A percentile compares a stretch with the other conserved stretches of the same genome.
These are phyloP conservation scores for Macropus fuliginosus DNA, from an alignment of 2,797 vertebrate species.

Conservation along the genomic window DNA sequence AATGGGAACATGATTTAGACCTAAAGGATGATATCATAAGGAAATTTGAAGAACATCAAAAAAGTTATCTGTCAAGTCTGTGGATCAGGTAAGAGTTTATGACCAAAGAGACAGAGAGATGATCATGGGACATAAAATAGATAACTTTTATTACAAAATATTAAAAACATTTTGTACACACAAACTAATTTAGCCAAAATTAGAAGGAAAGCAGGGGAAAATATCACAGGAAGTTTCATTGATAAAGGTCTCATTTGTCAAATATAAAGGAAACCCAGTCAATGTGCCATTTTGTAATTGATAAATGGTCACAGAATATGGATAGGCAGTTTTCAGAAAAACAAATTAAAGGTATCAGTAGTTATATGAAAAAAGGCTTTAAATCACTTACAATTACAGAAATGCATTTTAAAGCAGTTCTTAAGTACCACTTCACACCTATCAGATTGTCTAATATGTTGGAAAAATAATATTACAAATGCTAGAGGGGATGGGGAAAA, in stretches of 20 bases:
- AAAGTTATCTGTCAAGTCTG: neutral
- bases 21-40: neutral
- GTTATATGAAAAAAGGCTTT: neutral
- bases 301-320: too few species aligned
- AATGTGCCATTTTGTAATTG: too few species aligned
- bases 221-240: too few species aligned
- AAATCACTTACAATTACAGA: neutral
- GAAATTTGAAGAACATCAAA: neutral
- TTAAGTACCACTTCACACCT: neutral
- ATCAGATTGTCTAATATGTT: neutral
- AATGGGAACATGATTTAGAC: neutral
- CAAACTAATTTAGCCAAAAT: neutral
- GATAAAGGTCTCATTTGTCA: too few species aligned
- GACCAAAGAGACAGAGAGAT: neutral
- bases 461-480: neutral
- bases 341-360: neutral
- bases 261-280: too few species aligned
- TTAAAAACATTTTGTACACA: neutral
- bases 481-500: neutral
- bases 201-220: too few species aligned
- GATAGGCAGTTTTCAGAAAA: too few species aligned
- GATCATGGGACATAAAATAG: neutral
- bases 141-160: neutral
- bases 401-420: neutral
- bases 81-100: neutral